phyloP scores from a whole-genome alignment of 2,797 vertebrate genomes.

The Simalia tracyae region DNA sequence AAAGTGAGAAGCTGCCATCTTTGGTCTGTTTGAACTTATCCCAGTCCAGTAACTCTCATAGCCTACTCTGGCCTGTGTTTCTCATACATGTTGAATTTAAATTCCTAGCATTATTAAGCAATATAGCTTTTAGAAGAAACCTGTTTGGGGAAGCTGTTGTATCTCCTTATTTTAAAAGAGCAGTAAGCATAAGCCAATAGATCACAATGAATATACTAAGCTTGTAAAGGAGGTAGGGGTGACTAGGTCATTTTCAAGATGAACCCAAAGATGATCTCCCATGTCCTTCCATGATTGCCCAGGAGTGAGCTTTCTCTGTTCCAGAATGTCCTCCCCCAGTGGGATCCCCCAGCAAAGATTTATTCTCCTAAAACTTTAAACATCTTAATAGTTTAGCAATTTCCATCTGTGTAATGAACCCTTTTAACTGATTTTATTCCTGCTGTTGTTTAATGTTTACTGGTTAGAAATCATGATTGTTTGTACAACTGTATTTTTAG shows the following conservation, averaged over 20 bases:
- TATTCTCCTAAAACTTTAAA: not conserved
- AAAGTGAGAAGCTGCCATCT: not conserved
- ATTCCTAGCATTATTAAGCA: not conserved
- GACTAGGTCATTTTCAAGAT: not conserved
- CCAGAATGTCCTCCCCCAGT: not conserved
- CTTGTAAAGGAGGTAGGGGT: not conserved
- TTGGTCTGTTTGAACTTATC: not conserved
- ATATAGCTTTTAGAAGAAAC: not conserved
- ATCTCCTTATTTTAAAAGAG: not conserved
- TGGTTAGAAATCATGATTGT: not conserved
- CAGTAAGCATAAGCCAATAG: not conserved
- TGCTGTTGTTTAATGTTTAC: not conserved
- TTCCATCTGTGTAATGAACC: not conserved
- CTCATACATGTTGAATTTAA: not conserved
- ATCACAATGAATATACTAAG: not conserved
- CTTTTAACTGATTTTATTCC: not conserved
- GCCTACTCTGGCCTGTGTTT: not conserved
- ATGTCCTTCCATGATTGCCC: not conserved
- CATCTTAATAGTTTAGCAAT: not conserved
- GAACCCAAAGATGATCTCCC: not conserved
- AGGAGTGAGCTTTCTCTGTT: not conserved
- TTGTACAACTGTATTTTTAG: not conserved
- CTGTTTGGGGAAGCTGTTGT: not conserved
- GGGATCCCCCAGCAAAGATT: not conserved
- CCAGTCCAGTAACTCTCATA: not conserved